A percentile compares a stretch with the other conserved stretches of the same genome.
Conservation (phyloP, 2,113 vertebrate genomes). For the Hypomesus transpacificus region DNA sequence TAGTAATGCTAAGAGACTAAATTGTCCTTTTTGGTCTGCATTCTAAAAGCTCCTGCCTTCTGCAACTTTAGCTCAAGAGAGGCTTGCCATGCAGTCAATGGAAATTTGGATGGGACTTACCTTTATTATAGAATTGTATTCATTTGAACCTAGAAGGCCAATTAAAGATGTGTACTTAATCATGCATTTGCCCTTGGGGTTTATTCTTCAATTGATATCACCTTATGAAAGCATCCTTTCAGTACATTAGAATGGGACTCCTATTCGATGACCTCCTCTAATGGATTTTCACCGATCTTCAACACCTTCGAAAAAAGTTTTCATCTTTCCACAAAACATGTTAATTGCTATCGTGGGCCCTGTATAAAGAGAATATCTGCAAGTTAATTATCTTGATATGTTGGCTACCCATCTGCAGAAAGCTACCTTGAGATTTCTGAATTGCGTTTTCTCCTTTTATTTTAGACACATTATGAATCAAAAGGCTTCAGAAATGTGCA, state of each 20-base stretch:
- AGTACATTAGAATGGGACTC: slow-evolving; percentile 67
- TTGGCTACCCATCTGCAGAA: slow-evolving; percentile 76
- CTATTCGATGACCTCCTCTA: slow-evolving; percentile 74
- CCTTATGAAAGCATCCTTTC: slow-evolving; percentile 77
- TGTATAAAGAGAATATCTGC: slow-evolving; percentile 77
- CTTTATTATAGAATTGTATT: slow-evolving; percentile 64
- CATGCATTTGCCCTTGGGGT: slow-evolving; percentile 73
- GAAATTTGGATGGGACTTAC: slow-evolving; percentile 53
- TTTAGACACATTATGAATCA: slow-evolving; percentile 76
- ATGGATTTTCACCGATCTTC: slow-evolving; percentile 74
- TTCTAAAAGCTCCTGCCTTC: slow-evolving; percentile 54
- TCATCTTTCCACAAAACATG: slow-evolving; percentile 74
- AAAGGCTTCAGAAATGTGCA: slow-evolving; percentile 80
- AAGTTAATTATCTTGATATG: slow-evolving; percentile 78
- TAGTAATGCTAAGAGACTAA: slow-evolving; percentile 49
- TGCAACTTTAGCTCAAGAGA: slow-evolving; percentile 62
- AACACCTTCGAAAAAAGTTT: slow-evolving; percentile 74
- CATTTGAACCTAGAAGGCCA: slow-evolving; percentile 64
- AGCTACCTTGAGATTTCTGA: slow-evolving; percentile 73
- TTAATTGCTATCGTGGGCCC: slow-evolving; percentile 74
- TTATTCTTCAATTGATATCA: slow-evolving; percentile 73
- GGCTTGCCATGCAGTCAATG: slow-evolving; percentile 59
- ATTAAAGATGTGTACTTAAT: slow-evolving; percentile 75
- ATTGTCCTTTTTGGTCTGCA: slow-evolving; percentile 58
- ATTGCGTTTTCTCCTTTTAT: slow-evolving; percentile 74